Conservation (phyloP, 2,113 vertebrate genomes). For the Helogale parvula region DNA sequence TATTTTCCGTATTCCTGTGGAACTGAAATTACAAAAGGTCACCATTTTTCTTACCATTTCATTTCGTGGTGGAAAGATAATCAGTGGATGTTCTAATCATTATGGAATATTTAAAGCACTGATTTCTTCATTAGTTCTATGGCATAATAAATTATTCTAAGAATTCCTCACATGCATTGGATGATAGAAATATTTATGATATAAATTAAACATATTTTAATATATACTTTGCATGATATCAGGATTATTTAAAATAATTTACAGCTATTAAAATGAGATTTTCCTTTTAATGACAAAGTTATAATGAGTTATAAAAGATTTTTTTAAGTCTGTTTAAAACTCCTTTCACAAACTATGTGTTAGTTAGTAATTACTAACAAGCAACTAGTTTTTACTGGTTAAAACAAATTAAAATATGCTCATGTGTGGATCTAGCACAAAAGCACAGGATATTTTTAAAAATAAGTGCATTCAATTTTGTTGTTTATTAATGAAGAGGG, state of each 20-base stretch:
- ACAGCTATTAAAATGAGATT: background rate
- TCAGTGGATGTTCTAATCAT: background rate
- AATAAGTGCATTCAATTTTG: background rate
- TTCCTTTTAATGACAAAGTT: background rate
- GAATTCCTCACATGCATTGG: background rate
- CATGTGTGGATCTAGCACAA: background rate
- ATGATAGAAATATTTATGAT: background rate
- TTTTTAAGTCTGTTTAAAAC: background rate
- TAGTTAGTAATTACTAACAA: background rate
- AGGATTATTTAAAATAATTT: constrained; percentile 36
- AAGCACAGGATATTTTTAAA: background rate
- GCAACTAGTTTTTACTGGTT: constrained; percentile 29
- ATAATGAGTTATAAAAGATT: background rate
- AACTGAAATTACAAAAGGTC: constrained; percentile 1
- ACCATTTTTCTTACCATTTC: background rate
- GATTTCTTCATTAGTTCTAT: background rate
- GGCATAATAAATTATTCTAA: background rate
- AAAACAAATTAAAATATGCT: background rate
- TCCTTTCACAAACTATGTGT: constrained; percentile 24
- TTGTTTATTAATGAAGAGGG: constrained; percentile 24
- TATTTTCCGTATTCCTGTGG: background rate
- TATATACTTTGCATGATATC: background rate
- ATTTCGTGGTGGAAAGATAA: background rate
- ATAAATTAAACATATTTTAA: background rate
- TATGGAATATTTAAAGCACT: background rate